These are phyloP conservation scores for Teleiodes luculella DNA, from an alignment of 2,888 invertebrate species.

Conservation along the genomic window DNA sequence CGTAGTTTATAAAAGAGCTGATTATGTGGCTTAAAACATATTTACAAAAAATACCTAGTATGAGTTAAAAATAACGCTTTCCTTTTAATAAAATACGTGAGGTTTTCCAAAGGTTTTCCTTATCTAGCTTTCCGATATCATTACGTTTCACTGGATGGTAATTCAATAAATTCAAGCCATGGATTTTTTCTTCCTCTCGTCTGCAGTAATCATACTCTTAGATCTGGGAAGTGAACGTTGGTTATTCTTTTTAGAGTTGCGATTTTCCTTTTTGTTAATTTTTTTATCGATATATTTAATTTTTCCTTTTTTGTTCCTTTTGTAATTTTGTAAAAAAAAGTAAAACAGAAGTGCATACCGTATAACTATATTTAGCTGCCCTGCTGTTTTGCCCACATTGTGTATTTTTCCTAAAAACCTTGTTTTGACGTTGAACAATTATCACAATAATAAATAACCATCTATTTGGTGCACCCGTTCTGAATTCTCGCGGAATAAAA, in stretches of 20 bases:
- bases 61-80: background rate
- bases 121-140: constrained; percentile 7
- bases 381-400: too few species aligned
- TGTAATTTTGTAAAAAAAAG: too few species aligned
- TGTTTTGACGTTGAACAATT: too few species aligned
- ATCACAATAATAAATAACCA: too few species aligned
- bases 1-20: too few species aligned
- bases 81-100: background rate
- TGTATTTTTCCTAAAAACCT: too few species aligned
- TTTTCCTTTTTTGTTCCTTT: too few species aligned
- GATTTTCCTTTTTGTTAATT: background rate
- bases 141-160: constrained; percentile 5
- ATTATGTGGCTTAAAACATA: too few species aligned
- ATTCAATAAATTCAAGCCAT: constrained; percentile 10
- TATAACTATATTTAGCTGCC: too few species aligned
- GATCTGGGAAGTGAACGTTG: background rate
- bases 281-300: background rate
- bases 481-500: too few species aligned
- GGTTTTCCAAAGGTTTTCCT: constrained; percentile 1
- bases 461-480: too few species aligned
- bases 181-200: constrained; percentile 1
- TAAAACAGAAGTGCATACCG: too few species aligned
- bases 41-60: background rate
- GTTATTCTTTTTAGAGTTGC: background rate
- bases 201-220: background rate